Evolutionary conservation across 2,888 invertebrate species (phyloP), one percentile per base, ranked within the genome.

Genomic region (Atethmia centrago): DNA sequence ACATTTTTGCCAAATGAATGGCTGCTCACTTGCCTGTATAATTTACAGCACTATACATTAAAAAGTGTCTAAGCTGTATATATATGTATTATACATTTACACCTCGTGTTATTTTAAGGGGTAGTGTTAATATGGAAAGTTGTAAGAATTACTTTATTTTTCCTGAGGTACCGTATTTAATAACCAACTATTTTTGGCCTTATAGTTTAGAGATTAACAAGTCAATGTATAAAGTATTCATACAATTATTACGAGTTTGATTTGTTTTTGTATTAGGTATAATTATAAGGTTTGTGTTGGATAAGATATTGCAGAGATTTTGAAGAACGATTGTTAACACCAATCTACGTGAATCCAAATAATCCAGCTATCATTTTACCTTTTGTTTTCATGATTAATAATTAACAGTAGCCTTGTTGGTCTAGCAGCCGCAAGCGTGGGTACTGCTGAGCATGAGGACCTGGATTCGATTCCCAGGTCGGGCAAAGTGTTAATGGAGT

Each of bases 1-100:
- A 87, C 86, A 88, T 85, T 86, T 88, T 86, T 84, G 83, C 82
- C 63, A 78, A 85, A 85, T 82, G 80, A 86, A 77, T 85, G 68
- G 16, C 47, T 78, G 70, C 75, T 74, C 65, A 63, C 67, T 71
- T 70, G 66, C 21, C 49, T 71, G 69, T 78, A 55, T 55, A 19
- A 70, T 62, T 73, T 49, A 62, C 59, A 72, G 65, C 47, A 67
- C 64, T 74, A 49, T 81, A 67, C 67, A 62, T 63, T 62, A 56
- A 25, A 66, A 66, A 61, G 21, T 40, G 19, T 45, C 74, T 79
- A 59, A 40, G 7, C 19, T 59, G 36, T 49, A n/a, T 45, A 25
- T 7, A 10, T 58, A n/a, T n/a, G n/a, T n/a, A n/a, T 58, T 58
- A 21, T 61, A 59, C 28, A 61, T 55, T 28, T 47, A 36, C 21